A percentile compares a stretch with the other conserved stretches of the same genome.
Conservation (phyloP, 2,797 vertebrate species). For the Taeniopygia guttata region DNA sequence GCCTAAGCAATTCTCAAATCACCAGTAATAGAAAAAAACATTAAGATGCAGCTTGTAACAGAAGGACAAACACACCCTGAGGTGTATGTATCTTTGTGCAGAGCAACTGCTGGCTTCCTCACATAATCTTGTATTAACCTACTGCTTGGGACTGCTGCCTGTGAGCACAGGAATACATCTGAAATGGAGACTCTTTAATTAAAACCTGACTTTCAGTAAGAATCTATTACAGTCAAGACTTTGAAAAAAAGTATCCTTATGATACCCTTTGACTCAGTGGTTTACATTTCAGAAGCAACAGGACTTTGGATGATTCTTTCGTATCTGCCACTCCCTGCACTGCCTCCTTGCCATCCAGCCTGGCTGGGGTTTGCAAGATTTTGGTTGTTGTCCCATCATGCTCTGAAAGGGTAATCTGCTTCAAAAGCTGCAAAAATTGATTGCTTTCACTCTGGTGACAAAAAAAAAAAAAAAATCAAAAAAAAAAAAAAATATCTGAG, state of each 20-base stretch:
- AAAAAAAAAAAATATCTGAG: not conserved
- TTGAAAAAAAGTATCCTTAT: not conserved
- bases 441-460: conserved; percentile 46
- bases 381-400: not conserved
- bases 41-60: conserved; percentile 35
- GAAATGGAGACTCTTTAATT: not conserved
- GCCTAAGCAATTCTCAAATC: conserved; percentile 35
- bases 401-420: not conserved
- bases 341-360: not conserved
- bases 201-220: conserved; percentile 1
- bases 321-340: not conserved
- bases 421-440: conserved; percentile 39
- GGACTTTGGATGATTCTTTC: not conserved
- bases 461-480: not conserved
- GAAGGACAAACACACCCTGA: conserved; percentile 54
- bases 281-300: not conserved
- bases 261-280: not conserved
- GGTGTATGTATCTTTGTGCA: conserved; percentile 39
- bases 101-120: conserved; percentile 1
- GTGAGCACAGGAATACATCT: not conserved
- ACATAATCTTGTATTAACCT: conserved; percentile 1
- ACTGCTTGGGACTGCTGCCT: not conserved
- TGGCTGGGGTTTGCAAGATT: not conserved
- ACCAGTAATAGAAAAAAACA: not conserved
- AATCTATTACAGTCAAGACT: not conserved